Evolutionary conservation across 2,888 invertebrate genomes (phyloP), one percentile per base, ranked within the genome.

Genomic region (Cyclophora albipunctata): DNA sequence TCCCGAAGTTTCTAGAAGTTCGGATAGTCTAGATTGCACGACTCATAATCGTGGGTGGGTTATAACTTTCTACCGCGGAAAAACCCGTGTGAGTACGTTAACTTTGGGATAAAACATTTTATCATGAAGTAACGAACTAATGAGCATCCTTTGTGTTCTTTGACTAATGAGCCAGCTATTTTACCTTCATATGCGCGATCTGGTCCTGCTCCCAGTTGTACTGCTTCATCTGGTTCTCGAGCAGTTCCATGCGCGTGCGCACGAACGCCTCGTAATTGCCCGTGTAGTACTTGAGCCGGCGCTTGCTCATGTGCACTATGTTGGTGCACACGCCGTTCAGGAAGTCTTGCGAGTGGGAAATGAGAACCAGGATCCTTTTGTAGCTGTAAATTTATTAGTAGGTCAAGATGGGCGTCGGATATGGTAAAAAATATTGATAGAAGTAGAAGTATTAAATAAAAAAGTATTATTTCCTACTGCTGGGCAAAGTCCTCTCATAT

Each of bases 131-230:
- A 20, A 20, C 20, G 2, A 20, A 20, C 20, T 20, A 20, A 1
- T 20, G 20, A 20, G 20, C 20, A 20, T 20, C 20, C 20, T 20
- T 20, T 20, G 20, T 20, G 20, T 20, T 20, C 20, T 20, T 20
- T 20, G 20, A 20, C 20, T 20, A 20, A 20, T 20, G 20, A 20
- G 20, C 20, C 20, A 1, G 20, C 20, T 20, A 20, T 20, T 20
- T 20, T 20, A 20, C 95, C 92, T 99, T 99, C 99, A 99, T 99
- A 73, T 99, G 97, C 54, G 97, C 91, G 58, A 99, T 99, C 86
- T 99, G 99, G 84, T 98, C 98, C 80, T 99, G 99, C 83, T 99
- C 99, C 99, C 99, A 99, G 71, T 98, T 97, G 85, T 98, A 99
- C 73, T 97, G 97, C 80, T 99, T 99, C 92, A 95, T 96, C 87